Conservation (phyloP, 2,888 invertebrate genomes). For the Linyphia triangularis region DNA sequence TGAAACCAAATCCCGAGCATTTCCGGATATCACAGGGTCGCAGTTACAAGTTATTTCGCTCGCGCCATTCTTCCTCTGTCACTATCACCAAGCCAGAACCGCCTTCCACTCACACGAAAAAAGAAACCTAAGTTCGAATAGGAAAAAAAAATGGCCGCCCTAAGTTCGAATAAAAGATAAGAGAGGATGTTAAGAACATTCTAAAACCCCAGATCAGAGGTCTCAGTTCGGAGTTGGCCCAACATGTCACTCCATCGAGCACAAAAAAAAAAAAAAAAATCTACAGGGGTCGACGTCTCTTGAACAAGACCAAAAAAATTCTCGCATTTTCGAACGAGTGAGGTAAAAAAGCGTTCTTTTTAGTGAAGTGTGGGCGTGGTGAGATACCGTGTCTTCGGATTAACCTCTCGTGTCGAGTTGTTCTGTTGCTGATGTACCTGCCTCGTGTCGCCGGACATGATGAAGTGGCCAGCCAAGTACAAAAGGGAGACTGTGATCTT, state of each 20-base stretch:
- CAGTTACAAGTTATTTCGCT: not conserved
- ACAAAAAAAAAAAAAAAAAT: not conserved
- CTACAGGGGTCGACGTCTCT: slow-evolving; percentile 38
- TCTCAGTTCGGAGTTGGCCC: slow-evolving; percentile 62
- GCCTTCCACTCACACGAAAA: not conserved
- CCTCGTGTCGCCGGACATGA: no score
- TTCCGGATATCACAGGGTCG: not conserved
- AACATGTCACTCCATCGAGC: slow-evolving; percentile 56
- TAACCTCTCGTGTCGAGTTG: slow-evolving; percentile 9
- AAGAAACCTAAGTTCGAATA: not conserved
- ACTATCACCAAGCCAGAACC: not conserved
- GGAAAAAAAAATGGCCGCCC: not conserved
- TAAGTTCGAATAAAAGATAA: not conserved
- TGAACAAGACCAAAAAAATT: not conserved
- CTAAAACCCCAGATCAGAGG: slow-evolving; percentile 50
- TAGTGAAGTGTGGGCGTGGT: slow-evolving; percentile 62
- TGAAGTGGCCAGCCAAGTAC: not conserved
- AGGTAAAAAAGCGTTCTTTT: not conserved
- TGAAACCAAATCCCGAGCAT: not conserved
- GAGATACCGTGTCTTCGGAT: slow-evolving; percentile 38
- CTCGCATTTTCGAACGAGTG: no score
- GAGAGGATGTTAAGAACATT: not conserved
- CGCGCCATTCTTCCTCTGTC: not conserved
- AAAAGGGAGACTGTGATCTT: not conserved
- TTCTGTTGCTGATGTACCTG: not conserved